Percentiles rank a stretch among this genome's conserved stretches.
phyloP scores from a whole-genome alignment of 2,797 vertebrate genomes.

The Ficedula albicollis region DNA sequence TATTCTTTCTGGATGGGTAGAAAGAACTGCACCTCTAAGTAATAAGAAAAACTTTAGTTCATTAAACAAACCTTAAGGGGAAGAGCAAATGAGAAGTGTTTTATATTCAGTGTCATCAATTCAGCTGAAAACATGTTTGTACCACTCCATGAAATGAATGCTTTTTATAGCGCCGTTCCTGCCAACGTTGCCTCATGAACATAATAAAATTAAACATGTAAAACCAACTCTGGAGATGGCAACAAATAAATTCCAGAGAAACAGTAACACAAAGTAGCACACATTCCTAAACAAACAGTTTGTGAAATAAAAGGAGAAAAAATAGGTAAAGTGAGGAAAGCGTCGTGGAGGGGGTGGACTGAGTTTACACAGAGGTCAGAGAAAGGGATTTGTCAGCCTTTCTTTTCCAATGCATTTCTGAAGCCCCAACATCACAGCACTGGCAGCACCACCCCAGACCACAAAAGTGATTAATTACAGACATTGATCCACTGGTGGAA shows the following conservation, averaged over 20 bases:
- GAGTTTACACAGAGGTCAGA: background rate
- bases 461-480: background rate
- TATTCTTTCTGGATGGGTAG: background rate
- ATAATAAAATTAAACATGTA: conserved; percentile 56
- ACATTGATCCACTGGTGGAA: background rate
- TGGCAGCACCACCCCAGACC: background rate
- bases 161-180: conserved; percentile 57
- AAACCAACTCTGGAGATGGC: conserved; percentile 36
- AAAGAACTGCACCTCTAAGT: conserved; percentile 41
- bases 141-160: conserved; percentile 44
- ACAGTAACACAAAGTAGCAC: background rate
- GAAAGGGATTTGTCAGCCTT: background rate
- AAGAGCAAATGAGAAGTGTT: conserved; percentile 58
- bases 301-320: background rate
- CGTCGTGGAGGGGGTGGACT: accelerated
- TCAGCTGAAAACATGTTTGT: conserved; percentile 69
- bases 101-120: conserved; percentile 68
- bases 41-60: conserved; percentile 38
- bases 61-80: conserved; percentile 64
- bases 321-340: background rate
- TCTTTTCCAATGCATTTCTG: background rate
- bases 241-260: conserved; percentile 25
- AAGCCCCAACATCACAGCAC: background rate
- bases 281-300: background rate
- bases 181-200: conserved; percentile 47